These are phyloP conservation scores for Tenthredo notha DNA, from an alignment of 2,888 invertebrate genomes.

Conservation along the genomic window DNA sequence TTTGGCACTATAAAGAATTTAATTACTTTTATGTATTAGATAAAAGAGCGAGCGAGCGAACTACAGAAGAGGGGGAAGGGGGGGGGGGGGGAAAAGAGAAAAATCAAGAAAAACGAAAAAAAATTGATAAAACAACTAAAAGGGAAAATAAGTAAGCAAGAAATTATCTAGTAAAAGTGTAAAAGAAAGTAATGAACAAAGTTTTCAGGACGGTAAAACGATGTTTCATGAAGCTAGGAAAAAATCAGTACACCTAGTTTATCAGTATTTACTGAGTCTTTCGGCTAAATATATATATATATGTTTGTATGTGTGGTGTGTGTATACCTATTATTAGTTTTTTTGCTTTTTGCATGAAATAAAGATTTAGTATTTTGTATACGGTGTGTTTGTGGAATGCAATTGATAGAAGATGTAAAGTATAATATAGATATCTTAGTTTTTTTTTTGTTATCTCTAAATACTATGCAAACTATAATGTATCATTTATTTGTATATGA, in stretches of 20 bases:
- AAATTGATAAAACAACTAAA: conserved; percentile 52
- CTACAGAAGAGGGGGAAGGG: conserved; percentile 10
- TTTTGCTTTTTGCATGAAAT: conserved; percentile 29
- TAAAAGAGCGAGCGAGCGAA: conserved; percentile 54
- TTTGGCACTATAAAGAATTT: conserved; percentile 73
- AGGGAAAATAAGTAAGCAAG: conserved; percentile 45
- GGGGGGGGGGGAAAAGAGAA: conserved; percentile 36
- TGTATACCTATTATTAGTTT: neutral
- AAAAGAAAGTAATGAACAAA: conserved; percentile 39
- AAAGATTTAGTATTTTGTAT: conserved; percentile 58
- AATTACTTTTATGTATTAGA: conserved; percentile 62
- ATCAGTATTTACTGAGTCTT: conserved; percentile 29
- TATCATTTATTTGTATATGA: conserved; percentile 54
- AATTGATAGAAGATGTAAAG: conserved; percentile 60
- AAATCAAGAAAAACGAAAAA: conserved; percentile 45
- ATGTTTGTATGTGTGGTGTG: neutral
- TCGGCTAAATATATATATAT: neutral
- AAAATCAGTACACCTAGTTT: conserved; percentile 35
- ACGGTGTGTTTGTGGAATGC: conserved; percentile 63
- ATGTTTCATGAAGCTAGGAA: conserved; percentile 30
- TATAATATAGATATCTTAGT: conserved; percentile 56
- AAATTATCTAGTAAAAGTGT: conserved; percentile 9
- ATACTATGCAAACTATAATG: conserved; percentile 49
- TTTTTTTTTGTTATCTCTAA: conserved; percentile 54
- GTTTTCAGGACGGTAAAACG: neutral